phyloP scores from a whole-genome alignment of 1,140 invertebrate genomes.

The Cotesia chilonis region DNA sequence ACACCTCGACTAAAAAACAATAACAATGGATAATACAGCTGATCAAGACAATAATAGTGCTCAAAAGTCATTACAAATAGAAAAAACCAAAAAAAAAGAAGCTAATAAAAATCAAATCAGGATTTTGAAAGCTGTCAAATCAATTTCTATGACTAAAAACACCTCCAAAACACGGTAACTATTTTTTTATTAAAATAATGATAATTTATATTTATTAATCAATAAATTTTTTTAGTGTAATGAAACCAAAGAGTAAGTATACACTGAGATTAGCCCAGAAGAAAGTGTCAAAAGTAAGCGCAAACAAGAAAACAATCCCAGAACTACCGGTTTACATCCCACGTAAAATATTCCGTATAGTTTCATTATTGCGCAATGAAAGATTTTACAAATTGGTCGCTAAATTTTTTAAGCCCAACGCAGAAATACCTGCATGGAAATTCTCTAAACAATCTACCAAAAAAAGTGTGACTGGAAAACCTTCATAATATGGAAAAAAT shows the following conservation, averaged over 20 bases:
- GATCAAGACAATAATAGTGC: no score
- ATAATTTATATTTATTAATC: no score
- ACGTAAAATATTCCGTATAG: background rate
- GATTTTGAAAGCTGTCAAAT: no score
- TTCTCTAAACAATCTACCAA: background rate
- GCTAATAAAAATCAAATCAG: no score
- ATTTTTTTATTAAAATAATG: no score
- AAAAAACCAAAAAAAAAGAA: no score
- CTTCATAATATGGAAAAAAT: background rate
- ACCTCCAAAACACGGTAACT: no score
- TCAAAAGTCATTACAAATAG: no score
- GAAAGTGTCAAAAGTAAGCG: background rate
- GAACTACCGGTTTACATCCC: background rate
- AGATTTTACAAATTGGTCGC: background rate
- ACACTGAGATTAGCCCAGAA: background rate
- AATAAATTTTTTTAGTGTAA: background rate
- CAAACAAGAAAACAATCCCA: background rate
- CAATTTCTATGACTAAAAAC: no score
- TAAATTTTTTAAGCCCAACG: background rate
- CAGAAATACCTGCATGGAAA: background rate
- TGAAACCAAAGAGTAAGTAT: constrained; percentile 3
- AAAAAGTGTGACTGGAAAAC: background rate
- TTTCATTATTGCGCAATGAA: background rate
- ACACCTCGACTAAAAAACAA: no score
- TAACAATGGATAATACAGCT: no score